Percentiles rank a stretch among this genome's conserved stretches.
Evolutionary conservation across 1,140 invertebrate species (phyloP).

Genomic region (Chironomus tepperi): DNA sequence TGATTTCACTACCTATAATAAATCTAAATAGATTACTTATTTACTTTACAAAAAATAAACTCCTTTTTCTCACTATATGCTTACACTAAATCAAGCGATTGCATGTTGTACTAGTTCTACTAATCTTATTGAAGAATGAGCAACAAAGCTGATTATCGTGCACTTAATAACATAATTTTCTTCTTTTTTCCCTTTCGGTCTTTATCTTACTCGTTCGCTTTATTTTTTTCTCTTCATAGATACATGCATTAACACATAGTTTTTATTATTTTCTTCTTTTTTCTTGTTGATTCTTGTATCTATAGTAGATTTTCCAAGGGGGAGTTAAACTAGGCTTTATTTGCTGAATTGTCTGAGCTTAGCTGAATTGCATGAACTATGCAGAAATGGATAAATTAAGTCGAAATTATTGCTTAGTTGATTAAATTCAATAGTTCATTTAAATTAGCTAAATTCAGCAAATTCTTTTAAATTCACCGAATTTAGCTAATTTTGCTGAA

Average conservation of each 20-base stretch:
- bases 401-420: too few relatives aligned
- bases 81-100: neutral
- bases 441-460: too few relatives aligned
- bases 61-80: neutral
- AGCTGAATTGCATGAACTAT: too few relatives aligned
- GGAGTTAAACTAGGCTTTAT: too few relatives aligned
- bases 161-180: slow-evolving; percentile 19
- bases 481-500: too few relatives aligned
- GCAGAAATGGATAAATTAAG: too few relatives aligned
- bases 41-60: neutral
- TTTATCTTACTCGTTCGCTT: neutral
- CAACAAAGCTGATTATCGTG: neutral
- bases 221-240: neutral
- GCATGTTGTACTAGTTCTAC: slow-evolving; percentile 17
- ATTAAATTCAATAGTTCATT: too few relatives aligned
- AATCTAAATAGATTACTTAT: too few relatives aligned
- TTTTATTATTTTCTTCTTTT: neutral
- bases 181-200: neutral
- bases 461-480: too few relatives aligned
- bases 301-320: too few relatives aligned
- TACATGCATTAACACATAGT: too few relatives aligned
- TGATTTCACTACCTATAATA: neutral
- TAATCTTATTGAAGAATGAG: slow-evolving; percentile 6
- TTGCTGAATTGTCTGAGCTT: too few relatives aligned
- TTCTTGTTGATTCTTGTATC: neutral